These are phyloP conservation scores for Phenacoccus solenopsis DNA, from an alignment of 1,140 invertebrate genomes.

Conservation along the genomic window DNA sequence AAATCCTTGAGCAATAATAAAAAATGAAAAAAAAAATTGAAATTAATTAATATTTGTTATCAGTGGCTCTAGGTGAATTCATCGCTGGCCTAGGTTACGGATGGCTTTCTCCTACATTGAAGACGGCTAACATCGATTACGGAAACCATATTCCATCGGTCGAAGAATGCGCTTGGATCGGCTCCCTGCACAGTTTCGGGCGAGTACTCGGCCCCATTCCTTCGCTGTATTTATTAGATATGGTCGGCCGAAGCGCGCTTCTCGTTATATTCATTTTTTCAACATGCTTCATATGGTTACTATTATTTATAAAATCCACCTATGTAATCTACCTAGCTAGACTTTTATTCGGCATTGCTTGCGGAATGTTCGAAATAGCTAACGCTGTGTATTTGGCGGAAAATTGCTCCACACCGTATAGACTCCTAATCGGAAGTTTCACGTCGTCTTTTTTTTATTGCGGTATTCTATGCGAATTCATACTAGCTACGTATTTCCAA, in stretches of 20 bases:
- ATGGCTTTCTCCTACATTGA: background rate
- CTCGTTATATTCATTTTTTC: background rate
- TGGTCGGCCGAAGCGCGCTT: background rate
- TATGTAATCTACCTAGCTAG: background rate
- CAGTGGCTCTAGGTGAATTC: background rate
- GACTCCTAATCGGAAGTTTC: constrained; percentile 46
- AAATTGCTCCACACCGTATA: constrained; percentile 38
- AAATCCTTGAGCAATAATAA: no score
- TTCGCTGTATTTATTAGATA: background rate
- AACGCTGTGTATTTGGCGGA: constrained; percentile 75
- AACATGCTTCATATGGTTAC: background rate
- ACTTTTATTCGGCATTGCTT: constrained; percentile 42
- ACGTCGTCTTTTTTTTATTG: constrained; percentile 62
- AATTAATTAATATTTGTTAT: constrained; percentile 26
- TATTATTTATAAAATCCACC: background rate
- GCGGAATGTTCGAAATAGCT: constrained; percentile 59
- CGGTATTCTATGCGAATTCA: constrained; percentile 65
- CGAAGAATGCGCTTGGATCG: constrained; percentile 5
- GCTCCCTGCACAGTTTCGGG: background rate
- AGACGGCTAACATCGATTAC: background rate
- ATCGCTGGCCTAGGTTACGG: background rate
- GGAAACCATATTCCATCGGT: background rate
- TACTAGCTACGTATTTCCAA: constrained; percentile 54
- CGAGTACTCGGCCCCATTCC: background rate
- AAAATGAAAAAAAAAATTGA: no score